Evolutionary conservation across 2,113 vertebrate species (phyloP), one percentile per base, ranked within the genome.

Genomic region (Agelaius phoeniceus): DNA sequence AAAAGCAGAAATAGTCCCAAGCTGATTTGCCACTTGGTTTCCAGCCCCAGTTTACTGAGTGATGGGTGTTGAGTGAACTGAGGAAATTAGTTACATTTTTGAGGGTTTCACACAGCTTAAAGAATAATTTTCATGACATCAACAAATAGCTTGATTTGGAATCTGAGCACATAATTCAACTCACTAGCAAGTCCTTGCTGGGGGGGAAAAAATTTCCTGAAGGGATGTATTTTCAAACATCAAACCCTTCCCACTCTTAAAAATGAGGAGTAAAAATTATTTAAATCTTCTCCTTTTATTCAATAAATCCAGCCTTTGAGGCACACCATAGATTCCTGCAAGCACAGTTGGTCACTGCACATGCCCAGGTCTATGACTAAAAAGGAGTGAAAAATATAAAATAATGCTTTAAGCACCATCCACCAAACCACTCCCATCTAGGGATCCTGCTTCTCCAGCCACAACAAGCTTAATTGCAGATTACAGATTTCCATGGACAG

Each of bases 81-180:
- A 90, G 86, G 80, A 95, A 96, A 92, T 92, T 7, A 77, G 79
- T 66, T 80, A 80, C 59, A 81, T 88, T 92, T 93, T 74, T 96
- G 88, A 96, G 90, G 51, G 55, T 86, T 96, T 96, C 59, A 88
- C 51, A 80, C 26, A 77, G 85, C 35, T 84, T 86, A 77, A 81
- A 75, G 69, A 89, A 87, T 72, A 52, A 69, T 87, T 92, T 78
- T 89, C 46, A 82, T 68, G 33, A 89, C 81, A 91, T 69, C 69
- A 91, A 81, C 49, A 88, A 74, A 89, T 46, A 83, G 46, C 28
- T 82, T 81, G 69, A 92, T 92, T 92, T 94, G 49, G 84, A 92
- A 84, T 57, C 44, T 2, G 5, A 65, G 39, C 12, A 82, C 26
- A 78, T 68, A 72, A 84, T 54, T 84, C 61, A 63, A 9, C 31